Conservation (phyloP, 2,888 invertebrate species). For the Callosobruchus maculatus region DNA sequence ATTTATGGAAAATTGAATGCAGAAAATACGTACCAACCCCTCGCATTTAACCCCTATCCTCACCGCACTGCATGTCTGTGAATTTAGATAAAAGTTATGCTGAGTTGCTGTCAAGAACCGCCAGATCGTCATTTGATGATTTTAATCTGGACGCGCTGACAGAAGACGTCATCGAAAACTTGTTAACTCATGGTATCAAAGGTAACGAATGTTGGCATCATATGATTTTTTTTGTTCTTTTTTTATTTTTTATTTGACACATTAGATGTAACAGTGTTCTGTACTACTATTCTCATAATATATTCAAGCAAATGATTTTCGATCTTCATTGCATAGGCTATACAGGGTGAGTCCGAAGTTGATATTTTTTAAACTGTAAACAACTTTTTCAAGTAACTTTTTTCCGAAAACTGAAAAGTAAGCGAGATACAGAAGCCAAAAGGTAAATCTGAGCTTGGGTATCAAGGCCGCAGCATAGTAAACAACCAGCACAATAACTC, state of each 20-base stretch:
- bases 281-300: not conserved
- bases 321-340: too few relatives aligned
- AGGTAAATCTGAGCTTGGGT: too few relatives aligned
- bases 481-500: too few relatives aligned
- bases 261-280: not conserved
- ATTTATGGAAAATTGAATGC: not conserved
- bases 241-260: not conserved
- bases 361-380: too few relatives aligned
- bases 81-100: conserved; percentile 34
- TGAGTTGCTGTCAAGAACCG: conserved; percentile 31
- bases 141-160: conserved; percentile 28
- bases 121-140: conserved; percentile 39
- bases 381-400: too few relatives aligned
- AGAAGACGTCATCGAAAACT: conserved; percentile 26
- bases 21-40: not conserved
- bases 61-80: conserved; percentile 3
- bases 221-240: not conserved
- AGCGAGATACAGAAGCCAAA: too few relatives aligned
- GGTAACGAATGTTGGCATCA: conserved; percentile 21
- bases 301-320: not conserved
- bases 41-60: not conserved
- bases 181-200: conserved; percentile 19
- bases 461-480: too few relatives aligned
- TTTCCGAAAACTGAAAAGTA: too few relatives aligned
- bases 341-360: too few relatives aligned